phyloP scores from a whole-genome alignment of 2,797 vertebrate genomes.

The Muscicapa striata region DNA sequence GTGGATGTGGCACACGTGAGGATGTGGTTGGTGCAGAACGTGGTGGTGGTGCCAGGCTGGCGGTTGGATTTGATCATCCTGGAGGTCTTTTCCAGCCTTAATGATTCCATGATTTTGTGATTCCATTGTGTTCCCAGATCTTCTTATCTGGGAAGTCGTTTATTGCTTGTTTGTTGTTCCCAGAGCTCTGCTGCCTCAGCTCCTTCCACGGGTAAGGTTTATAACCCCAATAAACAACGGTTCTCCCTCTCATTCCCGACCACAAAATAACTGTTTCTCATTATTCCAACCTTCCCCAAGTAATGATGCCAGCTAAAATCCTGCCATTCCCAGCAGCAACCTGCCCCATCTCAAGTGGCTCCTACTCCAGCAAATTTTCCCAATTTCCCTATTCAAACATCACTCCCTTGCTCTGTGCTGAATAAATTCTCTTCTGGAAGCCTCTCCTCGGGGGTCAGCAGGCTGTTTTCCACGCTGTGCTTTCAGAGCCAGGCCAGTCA shows the following conservation, averaged over 20 bases:
- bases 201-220: not conserved
- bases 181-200: not conserved
- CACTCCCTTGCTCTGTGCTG: not conserved
- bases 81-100: not conserved
- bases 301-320: not conserved
- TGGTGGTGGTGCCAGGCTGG: not conserved
- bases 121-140: not conserved
- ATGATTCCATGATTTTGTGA: not conserved
- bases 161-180: conserved; percentile 43
- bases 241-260: not conserved
- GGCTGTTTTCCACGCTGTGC: not conserved
- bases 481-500: not conserved
- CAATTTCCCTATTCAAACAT: not conserved
- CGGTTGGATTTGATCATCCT: not conserved
- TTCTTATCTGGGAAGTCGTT: not conserved
- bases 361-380: not conserved
- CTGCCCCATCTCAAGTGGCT: not conserved
- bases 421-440: not conserved
- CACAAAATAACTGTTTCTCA: not conserved
- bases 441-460: not conserved
- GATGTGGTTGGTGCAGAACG: fast-evolving
- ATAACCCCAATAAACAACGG: not conserved
- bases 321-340: not conserved
- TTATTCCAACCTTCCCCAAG: not conserved
- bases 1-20: not conserved